Evolutionary conservation across 1,140 invertebrate species (phyloP), one percentile per base, ranked within the genome.

Genomic region (Bactericera cockerelli): DNA sequence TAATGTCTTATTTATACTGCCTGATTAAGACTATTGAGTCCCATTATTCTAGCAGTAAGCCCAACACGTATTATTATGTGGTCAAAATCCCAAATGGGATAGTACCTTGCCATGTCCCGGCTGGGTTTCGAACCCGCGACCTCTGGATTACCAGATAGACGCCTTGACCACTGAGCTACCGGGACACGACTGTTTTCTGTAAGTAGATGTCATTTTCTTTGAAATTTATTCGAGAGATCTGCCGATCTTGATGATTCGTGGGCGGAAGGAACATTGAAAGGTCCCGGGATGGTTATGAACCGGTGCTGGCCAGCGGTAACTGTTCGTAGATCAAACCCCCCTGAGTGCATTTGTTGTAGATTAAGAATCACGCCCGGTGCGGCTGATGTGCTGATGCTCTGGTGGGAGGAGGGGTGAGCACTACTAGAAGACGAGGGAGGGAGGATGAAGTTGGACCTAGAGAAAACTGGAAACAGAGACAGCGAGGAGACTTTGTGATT

Each of bases 361-460:
- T 49, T 49, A n/a, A 49, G 42, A 49, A 49, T 49, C 8, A 49
- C 42, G n/a, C 42, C 42, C 8, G 42, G 19, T 4, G 42, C 3
- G 3, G 42, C 22, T 49, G 42, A 49, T 16, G 22, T 49, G n/a
- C 8, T 49, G 19, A 6, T n/a, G 22, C 3, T 49, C n/a, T 49
- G 42, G 19, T 49, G n/a, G 8, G 42, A 19, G 4, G 42, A 10
- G 4, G 42, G 42, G 22, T 49, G 19, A 8, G 19, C 42, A 49
- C 42, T 49, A 49, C 8, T 49, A 4, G 42, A 49, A n/a, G 42
- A 49, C n/a, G 42, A 49, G 42, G n/a, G 42, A 22, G 42, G 42
- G 4, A 49, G n/a, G 19, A 49, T 49, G 42, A 49, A 49, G 42
- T 49, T 49, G 4, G 42, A 49, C 8, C n/a, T 4, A 8, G 42